phyloP scores from a whole-genome alignment of 2,797 vertebrate species.

The Spinus pinus region DNA sequence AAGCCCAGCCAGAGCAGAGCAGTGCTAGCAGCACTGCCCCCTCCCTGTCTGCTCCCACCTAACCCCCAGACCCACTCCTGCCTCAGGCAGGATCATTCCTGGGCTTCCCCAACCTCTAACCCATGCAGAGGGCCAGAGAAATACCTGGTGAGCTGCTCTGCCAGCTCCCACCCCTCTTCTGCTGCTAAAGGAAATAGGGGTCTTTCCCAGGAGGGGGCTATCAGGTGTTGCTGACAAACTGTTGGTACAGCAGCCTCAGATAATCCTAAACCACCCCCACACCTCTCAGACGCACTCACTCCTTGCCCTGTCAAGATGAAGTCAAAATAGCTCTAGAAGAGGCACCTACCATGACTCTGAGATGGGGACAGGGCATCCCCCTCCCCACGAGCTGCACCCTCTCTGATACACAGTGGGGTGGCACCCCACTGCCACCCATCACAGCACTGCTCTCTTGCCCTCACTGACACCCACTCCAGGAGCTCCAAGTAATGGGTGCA shows the following conservation, averaged over 20 bases:
- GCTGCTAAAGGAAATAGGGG: not conserved
- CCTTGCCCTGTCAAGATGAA: not conserved
- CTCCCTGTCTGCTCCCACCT: not conserved
- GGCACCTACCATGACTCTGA: fast-evolving
- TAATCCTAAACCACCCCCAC: not conserved
- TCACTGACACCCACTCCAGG: not conserved
- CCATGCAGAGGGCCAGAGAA: not conserved
- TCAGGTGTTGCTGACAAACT: not conserved
- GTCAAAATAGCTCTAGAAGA: not conserved
- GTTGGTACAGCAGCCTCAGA: not conserved
- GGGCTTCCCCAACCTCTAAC: not conserved
- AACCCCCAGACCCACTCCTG: fast-evolving
- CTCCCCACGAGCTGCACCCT: not conserved
- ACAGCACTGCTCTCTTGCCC: not conserved
- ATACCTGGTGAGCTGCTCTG: not conserved
- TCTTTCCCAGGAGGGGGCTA: not conserved
- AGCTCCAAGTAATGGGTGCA: not conserved
- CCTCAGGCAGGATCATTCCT: not conserved
- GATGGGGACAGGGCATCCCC: not conserved
- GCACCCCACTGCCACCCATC: not conserved
- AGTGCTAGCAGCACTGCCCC: not conserved
- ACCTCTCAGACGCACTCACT: not conserved
- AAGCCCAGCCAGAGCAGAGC: not conserved
- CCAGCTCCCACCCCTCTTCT: not conserved
- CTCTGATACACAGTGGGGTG: not conserved